Conservation (phyloP, 2,797 vertebrate species). For the Chelon auratus region DNA sequence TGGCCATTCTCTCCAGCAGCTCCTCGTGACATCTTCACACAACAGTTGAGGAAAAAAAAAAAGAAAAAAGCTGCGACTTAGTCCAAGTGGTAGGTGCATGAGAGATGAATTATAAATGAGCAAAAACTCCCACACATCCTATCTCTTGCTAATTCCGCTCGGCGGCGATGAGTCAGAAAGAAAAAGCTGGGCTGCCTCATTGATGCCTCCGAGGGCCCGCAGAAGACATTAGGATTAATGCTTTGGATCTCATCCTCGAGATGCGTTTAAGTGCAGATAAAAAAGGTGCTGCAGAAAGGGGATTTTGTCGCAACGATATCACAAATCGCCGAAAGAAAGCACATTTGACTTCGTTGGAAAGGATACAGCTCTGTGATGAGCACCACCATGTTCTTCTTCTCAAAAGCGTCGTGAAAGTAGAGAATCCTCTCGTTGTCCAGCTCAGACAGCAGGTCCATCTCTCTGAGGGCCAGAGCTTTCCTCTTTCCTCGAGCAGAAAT, state of each 20-base stretch:
- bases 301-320: no score
- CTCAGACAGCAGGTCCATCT: conserved; percentile 90
- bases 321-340: no score
- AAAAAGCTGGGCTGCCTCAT: conserved; percentile 54
- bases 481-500: conserved; percentile 88
- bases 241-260: conserved; percentile 51
- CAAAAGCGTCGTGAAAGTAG: conserved; percentile 94
- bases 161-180: conserved; percentile 70
- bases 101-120: conserved; percentile 74
- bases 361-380: conserved; percentile 97
- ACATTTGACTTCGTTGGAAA: conserved; percentile 19
- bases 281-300: conserved; percentile 15
- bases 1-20: conserved; percentile 91
- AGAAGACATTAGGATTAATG: conserved; percentile 63
- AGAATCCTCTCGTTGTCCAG: conserved; percentile 90
- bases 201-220: conserved; percentile 61
- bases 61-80: conserved; percentile 24
- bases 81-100: conserved; percentile 55
- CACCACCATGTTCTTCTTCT: conserved; percentile 91
- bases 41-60: conserved; percentile 78
- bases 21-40: conserved; percentile 91
- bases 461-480: conserved; percentile 86
- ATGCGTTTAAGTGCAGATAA: conserved; percentile 31
- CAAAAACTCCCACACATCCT: conserved; percentile 64
- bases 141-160: conserved; percentile 66